Conservation (phyloP, 2,888 invertebrate genomes). For the Macrosiphum euphorbiae region DNA sequence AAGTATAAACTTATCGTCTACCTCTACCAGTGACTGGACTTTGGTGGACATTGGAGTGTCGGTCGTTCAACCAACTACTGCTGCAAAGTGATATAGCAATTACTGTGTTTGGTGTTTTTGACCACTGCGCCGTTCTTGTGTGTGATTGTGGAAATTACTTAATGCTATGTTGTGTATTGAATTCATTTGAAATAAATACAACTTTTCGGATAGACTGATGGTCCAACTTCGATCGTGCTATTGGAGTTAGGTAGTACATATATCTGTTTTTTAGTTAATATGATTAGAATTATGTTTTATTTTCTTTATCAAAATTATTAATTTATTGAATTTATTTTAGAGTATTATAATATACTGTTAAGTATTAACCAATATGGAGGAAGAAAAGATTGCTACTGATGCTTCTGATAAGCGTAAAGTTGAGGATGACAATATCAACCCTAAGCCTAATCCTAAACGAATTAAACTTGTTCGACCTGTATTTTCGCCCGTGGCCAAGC, state of each 20-base stretch:
- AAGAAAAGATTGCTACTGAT: slow-evolving; percentile 36
- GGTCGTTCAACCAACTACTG: not conserved
- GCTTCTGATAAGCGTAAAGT: slow-evolving; percentile 50
- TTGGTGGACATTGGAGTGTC: not conserved
- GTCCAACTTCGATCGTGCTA: not conserved
- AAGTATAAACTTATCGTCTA: not conserved
- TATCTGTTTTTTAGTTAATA: not conserved
- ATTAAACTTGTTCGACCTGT: slow-evolving; percentile 58
- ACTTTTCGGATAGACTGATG: not conserved
- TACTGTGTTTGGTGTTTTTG: not conserved
- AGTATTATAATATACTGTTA: not conserved
- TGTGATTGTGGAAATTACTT: not conserved
- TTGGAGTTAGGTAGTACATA: not conserved
- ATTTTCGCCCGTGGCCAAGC: slow-evolving; percentile 46
- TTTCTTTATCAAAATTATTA: not conserved
- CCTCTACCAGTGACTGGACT: not conserved
- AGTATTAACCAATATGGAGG: slow-evolving; percentile 25
- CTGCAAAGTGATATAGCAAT: not conserved
- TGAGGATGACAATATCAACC: slow-evolving; percentile 18
- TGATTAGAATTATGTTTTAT: not conserved
- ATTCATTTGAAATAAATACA: not conserved
- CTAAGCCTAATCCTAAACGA: slow-evolving; percentile 58
- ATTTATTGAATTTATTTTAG: not conserved
- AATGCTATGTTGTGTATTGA: not conserved
- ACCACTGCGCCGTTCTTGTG: not conserved